These are phyloP conservation scores for Archilochus colubris DNA, from an alignment of 2,113 vertebrate species.

Conservation along the genomic window DNA sequence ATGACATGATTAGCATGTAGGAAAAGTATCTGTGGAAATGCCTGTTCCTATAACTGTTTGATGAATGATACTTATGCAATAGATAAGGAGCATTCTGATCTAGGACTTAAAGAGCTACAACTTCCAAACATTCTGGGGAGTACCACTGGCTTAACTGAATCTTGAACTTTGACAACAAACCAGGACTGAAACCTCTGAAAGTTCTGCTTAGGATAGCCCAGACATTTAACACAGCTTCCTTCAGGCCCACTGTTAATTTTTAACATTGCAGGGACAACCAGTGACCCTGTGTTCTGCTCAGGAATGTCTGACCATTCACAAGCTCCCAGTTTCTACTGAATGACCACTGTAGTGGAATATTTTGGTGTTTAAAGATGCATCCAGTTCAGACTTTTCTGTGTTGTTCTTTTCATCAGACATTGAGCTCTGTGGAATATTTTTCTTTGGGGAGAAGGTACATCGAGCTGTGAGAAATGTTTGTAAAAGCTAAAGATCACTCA, in stretches of 20 bases:
- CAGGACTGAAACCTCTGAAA: not conserved
- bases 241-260: constrained; percentile 19
- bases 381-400: not conserved
- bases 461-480: not conserved
- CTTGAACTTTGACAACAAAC: not conserved
- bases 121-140: not conserved
- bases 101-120: not conserved
- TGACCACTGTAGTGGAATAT: not conserved
- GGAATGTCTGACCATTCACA: constrained; percentile 6
- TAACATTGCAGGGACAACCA: constrained; percentile 18
- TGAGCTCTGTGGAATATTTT: not conserved
- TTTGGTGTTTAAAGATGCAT: not conserved
- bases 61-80: not conserved
- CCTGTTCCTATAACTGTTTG: not conserved
- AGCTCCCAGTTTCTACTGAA: not conserved
- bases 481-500: not conserved
- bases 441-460: not conserved
- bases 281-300: constrained; percentile 12
- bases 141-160: not conserved
- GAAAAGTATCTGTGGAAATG: not conserved
- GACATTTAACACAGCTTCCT: not conserved
- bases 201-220: not conserved
- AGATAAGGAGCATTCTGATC: constrained; percentile 39
- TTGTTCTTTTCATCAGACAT: not conserved
- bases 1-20: not conserved